Evolutionary conservation across 2,797 vertebrate genomes (phyloP).

Genomic region (Poeciliopsis paucimaculata): DNA sequence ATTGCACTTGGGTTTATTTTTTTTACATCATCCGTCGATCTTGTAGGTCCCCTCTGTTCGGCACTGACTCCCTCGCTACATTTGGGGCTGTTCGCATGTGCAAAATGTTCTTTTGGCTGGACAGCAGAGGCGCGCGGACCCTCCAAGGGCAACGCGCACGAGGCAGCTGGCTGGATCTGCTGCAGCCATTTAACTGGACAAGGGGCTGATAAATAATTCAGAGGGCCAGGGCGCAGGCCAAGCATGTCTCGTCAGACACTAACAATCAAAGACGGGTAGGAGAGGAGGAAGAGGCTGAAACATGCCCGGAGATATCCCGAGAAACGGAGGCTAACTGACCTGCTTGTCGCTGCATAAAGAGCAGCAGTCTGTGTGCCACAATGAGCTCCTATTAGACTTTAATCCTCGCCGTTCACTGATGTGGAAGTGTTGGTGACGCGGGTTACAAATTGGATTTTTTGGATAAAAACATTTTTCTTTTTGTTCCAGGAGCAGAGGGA

Average conservation of each 20-base stretch:
- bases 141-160: slow-evolving; percentile 50
- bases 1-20: slow-evolving; percentile 23
- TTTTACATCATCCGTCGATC: slow-evolving; percentile 48
- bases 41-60: slow-evolving; percentile 23
- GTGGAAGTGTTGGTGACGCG: slow-evolving; percentile 45
- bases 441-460: slow-evolving; percentile 48
- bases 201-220: slow-evolving; percentile 79
- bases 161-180: slow-evolving; percentile 66
- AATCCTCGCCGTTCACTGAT: slow-evolving; percentile 48
- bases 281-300: slow-evolving; percentile 42
- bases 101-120: slow-evolving; percentile 59
- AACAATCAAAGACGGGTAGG: slow-evolving; percentile 67
- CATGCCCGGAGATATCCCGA: slow-evolving; percentile 46
- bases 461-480: slow-evolving; percentile 19
- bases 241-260: slow-evolving; percentile 66
- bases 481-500: not conserved
- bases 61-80: slow-evolving; percentile 13
- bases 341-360: slow-evolving; percentile 48
- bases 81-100: slow-evolving; percentile 38
- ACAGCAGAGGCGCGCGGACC: slow-evolving; percentile 51
- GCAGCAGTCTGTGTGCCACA: slow-evolving; percentile 23
- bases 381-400: slow-evolving; percentile 57
- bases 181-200: slow-evolving; percentile 77
- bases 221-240: slow-evolving; percentile 63
- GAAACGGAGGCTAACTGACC: slow-evolving; percentile 57